These are phyloP conservation scores for Peromyscus nudipes DNA, from an alignment of 2,797 vertebrate genomes.

Conservation along the genomic window DNA sequence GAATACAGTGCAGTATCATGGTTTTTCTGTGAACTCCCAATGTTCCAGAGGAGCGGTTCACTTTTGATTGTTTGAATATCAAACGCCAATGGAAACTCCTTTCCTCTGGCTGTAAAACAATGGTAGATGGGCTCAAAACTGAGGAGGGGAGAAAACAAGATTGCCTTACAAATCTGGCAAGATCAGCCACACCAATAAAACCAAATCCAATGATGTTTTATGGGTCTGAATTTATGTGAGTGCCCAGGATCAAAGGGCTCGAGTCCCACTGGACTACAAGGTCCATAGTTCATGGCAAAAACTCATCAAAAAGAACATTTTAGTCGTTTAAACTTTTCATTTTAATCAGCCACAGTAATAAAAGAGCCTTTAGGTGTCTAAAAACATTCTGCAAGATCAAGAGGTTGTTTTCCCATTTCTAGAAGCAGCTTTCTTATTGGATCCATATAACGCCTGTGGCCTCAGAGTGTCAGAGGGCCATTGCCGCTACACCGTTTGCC, in stretches of 20 bases:
- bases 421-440: constrained; percentile 88
- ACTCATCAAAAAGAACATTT: constrained; percentile 91
- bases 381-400: constrained; percentile 91
- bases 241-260: constrained; percentile 90
- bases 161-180: constrained; percentile 89
- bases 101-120: constrained; percentile 78
- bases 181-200: constrained; percentile 90
- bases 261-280: constrained; percentile 89
- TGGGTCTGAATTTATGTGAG: constrained; percentile 91
- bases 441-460: constrained; percentile 86
- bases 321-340: constrained; percentile 89
- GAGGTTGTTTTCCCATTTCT: constrained; percentile 86
- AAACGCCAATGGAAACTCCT: constrained; percentile 77
- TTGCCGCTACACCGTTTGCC: constrained; percentile 79
- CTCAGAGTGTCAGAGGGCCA: constrained; percentile 85
- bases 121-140: constrained; percentile 79
- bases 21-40: constrained; percentile 66
- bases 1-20: constrained; percentile 18
- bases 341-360: constrained; percentile 91
- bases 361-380: constrained; percentile 91
- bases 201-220: constrained; percentile 90
- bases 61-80: constrained; percentile 70
- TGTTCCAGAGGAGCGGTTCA: constrained; percentile 67
- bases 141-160: constrained; percentile 86
- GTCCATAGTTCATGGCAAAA: constrained; percentile 90